A percentile compares a stretch with the other conserved stretches of the same genome.
phyloP scores from a whole-genome alignment of 1,140 invertebrate species.

The Cherax quadricarinatus region DNA sequence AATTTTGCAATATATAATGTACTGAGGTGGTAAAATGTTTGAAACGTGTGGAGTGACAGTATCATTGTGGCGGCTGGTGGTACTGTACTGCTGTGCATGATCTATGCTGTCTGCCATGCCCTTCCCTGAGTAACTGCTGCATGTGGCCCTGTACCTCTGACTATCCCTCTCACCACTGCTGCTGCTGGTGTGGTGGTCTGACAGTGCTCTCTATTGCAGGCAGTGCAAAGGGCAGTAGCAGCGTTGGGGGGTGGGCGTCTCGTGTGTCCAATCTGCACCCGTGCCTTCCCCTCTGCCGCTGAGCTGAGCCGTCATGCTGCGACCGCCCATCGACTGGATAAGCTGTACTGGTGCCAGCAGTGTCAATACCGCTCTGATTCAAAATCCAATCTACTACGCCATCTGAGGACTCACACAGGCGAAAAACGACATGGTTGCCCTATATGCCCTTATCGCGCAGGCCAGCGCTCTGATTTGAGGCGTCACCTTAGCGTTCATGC shows the following conservation, averaged over 20 bases:
- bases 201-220: conserved; percentile 56
- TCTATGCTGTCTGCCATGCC: conserved; percentile 25
- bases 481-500: conserved; percentile 59
- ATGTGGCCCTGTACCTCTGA: conserved; percentile 8
- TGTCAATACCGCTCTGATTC: conserved; percentile 60
- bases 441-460: conserved; percentile 69
- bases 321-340: conserved; percentile 57
- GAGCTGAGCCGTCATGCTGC: conserved; percentile 56
- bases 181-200: conserved; percentile 11
- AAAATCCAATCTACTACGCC: conserved; percentile 59
- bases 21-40: conserved; percentile 4
- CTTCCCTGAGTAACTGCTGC: conserved; percentile 30
- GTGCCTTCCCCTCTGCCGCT: conserved; percentile 36
- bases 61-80: conserved; percentile 7
- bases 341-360: conserved; percentile 66
- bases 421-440: conserved; percentile 64
- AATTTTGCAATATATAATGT: not conserved
- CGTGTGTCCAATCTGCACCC: conserved; percentile 56
- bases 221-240: conserved; percentile 53
- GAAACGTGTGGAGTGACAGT: conserved; percentile 9
- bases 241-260: conserved; percentile 53
- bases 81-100: conserved; percentile 23
- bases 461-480: conserved; percentile 65
- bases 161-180: conserved; percentile 14
- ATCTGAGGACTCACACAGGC: conserved; percentile 61